phyloP scores from a whole-genome alignment of 2,113 vertebrate species.

The Syngnathus typhle region DNA sequence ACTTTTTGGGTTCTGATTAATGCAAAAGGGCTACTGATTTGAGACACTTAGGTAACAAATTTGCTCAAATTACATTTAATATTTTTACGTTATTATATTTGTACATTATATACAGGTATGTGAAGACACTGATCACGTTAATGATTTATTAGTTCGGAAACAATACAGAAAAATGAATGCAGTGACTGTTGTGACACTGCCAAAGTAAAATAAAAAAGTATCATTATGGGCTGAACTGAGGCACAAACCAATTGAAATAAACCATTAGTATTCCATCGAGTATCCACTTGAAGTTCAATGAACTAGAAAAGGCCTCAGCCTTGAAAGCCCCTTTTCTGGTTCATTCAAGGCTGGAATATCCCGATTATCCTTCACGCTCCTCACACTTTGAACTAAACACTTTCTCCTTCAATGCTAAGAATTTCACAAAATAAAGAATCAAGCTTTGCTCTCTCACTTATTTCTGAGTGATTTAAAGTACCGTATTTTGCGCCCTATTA shows the following conservation, averaged over 20 bases:
- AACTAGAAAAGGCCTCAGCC: conserved; percentile 16
- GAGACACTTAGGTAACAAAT: no score
- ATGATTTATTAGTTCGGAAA: no score
- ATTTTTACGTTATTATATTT: no score
- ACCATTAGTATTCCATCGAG: conserved; percentile 54
- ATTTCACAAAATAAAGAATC: background rate
- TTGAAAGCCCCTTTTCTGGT: conserved; percentile 12
- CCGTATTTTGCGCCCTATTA: no score
- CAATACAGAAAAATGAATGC: no score
- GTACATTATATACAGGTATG: no score
- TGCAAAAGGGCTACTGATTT: no score
- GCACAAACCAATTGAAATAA: conserved; percentile 29
- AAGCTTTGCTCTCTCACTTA: background rate
- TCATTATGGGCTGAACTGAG: background rate
- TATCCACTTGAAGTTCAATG: conserved; percentile 24
- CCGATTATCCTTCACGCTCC: conserved; percentile 7
- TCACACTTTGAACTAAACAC: background rate
- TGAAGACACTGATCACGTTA: no score
- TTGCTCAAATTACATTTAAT: no score
- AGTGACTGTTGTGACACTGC: background rate
- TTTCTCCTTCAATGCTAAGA: background rate
- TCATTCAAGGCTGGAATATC: conserved; percentile 1
- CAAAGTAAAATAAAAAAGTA: conserved; percentile 13
- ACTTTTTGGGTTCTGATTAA: no score
- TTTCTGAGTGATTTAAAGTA: background rate